Percentiles rank a stretch among this genome's conserved stretches.
Conservation (phyloP, 1,140 invertebrate genomes). For the Steinernema feltiae region DNA sequence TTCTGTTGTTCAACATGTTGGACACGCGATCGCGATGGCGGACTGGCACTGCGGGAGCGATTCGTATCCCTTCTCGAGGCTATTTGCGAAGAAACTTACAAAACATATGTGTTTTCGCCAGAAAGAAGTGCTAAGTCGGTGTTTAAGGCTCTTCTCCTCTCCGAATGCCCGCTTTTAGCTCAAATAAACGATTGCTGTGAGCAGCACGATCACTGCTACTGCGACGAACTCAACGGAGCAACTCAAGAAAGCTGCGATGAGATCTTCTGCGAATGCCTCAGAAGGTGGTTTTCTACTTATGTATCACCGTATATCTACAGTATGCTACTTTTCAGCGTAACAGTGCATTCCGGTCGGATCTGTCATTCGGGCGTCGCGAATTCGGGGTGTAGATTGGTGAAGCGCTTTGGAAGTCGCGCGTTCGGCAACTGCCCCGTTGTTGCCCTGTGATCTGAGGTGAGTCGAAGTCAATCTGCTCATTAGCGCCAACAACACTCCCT, state of each 20-base stretch:
- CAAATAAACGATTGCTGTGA: background rate
- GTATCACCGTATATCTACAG: background rate
- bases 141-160: no score
- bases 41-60: constrained; percentile 1
- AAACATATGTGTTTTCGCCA: background rate
- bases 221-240: background rate
- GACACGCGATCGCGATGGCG: background rate
- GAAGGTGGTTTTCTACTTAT: background rate
- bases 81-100: background rate
- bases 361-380: background rate
- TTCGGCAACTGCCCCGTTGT: background rate
- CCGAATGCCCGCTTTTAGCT: no score
- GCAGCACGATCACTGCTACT: background rate
- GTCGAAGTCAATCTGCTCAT: background rate
- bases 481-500: background rate
- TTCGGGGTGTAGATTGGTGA: background rate
- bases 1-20: background rate
- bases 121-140: background rate
- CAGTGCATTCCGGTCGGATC: background rate
- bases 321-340: background rate
- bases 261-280: background rate
- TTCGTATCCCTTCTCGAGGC: background rate
- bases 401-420: background rate
- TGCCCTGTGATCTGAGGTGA: background rate
- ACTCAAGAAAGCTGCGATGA: constrained; percentile 5